A percentile compares a stretch with the other conserved stretches of the same genome.
phyloP scores from a whole-genome alignment of 2,797 vertebrate species.

The Dallia pectoralis region DNA sequence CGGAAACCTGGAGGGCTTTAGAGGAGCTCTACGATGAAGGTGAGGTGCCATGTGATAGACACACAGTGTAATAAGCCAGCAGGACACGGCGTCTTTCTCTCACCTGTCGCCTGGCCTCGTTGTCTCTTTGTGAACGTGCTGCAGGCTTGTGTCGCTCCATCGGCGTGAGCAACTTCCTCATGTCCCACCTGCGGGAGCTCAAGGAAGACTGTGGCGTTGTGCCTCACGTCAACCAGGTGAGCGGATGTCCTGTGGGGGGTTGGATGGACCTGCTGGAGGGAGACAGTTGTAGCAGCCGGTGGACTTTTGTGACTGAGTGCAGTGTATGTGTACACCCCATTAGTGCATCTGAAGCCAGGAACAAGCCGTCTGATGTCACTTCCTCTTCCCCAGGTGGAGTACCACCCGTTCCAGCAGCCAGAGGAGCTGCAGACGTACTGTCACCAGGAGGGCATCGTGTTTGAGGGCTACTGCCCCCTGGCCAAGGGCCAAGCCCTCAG shows the following conservation, averaged over 20 bases:
- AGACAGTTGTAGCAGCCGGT: too few species aligned
- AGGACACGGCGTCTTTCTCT: neutral
- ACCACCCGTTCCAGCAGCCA: conserved; percentile 81
- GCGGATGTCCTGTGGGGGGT: neutral
- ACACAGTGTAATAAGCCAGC: neutral
- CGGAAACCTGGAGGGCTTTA: conserved; percentile 75
- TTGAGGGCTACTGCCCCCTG: conserved; percentile 79
- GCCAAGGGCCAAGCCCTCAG: conserved; percentile 73
- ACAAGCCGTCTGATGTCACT: neutral
- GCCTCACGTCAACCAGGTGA: conserved; percentile 79
- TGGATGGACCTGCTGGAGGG: too few species aligned
- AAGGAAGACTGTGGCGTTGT: conserved; percentile 74
- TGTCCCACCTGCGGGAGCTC: conserved; percentile 79
- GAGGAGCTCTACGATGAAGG: conserved; percentile 76
- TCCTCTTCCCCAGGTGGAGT: conserved; percentile 67
- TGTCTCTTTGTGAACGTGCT: conserved; percentile 26
- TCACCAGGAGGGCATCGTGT: conserved; percentile 68
- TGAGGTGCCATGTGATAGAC: conserved; percentile 17
- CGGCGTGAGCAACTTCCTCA: conserved; percentile 84
- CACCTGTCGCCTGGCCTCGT: neutral
- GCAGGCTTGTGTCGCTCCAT: conserved; percentile 76
- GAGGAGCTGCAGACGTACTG: conserved; percentile 72
- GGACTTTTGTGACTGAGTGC: too few species aligned
- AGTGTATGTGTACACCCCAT: too few species aligned
- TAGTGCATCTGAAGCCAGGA: too few species aligned